Evolutionary conservation across 2,113 vertebrate species (phyloP).

Genomic region (Girardinichthys multiradiatus): DNA sequence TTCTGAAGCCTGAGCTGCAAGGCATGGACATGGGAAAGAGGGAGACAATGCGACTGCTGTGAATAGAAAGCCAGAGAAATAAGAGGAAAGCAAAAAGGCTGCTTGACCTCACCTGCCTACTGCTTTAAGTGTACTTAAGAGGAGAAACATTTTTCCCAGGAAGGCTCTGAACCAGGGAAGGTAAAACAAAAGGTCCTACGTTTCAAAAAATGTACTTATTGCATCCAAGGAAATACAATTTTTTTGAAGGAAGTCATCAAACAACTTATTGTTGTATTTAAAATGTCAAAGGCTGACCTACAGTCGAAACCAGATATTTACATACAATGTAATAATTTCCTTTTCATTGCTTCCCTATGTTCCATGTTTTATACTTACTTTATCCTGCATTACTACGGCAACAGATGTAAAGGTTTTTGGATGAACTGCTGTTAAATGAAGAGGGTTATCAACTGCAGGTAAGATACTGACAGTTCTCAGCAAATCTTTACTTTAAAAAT

Average conservation of each 20-base stretch:
- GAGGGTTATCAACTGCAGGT: too few species aligned
- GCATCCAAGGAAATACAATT: neutral
- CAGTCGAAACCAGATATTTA: neutral
- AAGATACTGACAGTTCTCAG: too few species aligned
- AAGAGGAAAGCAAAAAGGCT: constrained; percentile 21
- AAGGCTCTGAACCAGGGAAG: neutral
- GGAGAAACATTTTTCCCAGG: neutral
- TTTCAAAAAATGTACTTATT: neutral
- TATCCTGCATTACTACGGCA: too few species aligned
- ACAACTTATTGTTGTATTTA: neutral
- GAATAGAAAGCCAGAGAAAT: constrained; percentile 43
- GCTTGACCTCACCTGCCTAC: constrained; percentile 56
- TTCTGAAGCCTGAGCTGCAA: constrained; percentile 31
- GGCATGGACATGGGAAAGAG: constrained; percentile 47
- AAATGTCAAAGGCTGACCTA: neutral
- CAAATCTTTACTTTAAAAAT: neutral
- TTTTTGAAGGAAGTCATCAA: neutral
- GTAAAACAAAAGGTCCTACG: neutral
- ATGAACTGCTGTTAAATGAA: too few species aligned
- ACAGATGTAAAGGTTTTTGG: too few species aligned
- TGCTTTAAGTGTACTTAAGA: constrained; percentile 32
- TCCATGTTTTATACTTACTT: too few species aligned
- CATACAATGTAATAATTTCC: neutral
- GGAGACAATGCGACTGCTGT: constrained; percentile 54
- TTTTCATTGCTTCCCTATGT: neutral